These are phyloP conservation scores for Takifugu flavidus DNA, from an alignment of 2,113 vertebrate genomes.

Conservation along the genomic window DNA sequence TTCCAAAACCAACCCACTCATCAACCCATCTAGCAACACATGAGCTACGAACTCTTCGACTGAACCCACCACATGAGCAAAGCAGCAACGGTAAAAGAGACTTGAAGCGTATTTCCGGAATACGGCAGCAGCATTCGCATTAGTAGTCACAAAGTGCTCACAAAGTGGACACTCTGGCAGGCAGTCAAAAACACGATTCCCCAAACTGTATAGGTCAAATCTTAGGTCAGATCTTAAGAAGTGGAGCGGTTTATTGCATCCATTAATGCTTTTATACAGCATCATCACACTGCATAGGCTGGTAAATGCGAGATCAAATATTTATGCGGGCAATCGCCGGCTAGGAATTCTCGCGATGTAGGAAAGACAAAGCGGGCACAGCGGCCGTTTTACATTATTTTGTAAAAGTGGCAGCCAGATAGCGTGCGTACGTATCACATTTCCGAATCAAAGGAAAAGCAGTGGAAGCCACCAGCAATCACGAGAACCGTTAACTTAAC, in stretches of 20 bases:
- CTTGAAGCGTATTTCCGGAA: conserved; percentile 12
- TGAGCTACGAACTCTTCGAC: neutral
- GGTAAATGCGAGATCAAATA: conserved; percentile 15
- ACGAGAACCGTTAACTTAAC: conserved; percentile 8
- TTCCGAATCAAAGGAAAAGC: neutral
- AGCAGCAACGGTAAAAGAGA: neutral
- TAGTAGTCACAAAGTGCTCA: conserved; percentile 1
- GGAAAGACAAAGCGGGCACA: neutral
- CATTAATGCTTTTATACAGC: conserved; percentile 11
- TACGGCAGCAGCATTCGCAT: conserved; percentile 20
- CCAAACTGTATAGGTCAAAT: conserved; percentile 12
- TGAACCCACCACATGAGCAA: conserved; percentile 4
- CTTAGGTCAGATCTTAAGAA: neutral
- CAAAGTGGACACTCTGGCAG: neutral
- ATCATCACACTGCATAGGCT: conserved; percentile 11
- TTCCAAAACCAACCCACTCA: conserved; percentile 13
- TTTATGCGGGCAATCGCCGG: conserved; percentile 13
- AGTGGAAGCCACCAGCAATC: conserved; percentile 4
- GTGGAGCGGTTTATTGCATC: conserved; percentile 16
- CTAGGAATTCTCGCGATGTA: neutral
- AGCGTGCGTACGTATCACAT: neutral
- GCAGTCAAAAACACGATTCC: conserved; percentile 9
- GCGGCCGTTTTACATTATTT: neutral
- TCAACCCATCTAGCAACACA: conserved; percentile 12
- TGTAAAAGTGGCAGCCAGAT: neutral